These are phyloP conservation scores for Sphaerodactylus townsendi DNA, from an alignment of 2,113 vertebrate genomes.

Conservation along the genomic window DNA sequence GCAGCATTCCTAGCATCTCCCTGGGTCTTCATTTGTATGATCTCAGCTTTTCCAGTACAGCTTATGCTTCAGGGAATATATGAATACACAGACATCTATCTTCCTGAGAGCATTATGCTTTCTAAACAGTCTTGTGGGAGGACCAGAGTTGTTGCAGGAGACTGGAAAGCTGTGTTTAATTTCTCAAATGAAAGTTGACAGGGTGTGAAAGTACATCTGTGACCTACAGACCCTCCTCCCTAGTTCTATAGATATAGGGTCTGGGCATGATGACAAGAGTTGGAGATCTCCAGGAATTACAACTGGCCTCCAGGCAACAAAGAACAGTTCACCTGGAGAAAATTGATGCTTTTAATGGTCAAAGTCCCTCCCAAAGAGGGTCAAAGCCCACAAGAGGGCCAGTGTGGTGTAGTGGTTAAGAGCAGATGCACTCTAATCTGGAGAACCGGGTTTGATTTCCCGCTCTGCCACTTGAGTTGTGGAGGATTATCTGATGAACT, in stretches of 20 bases:
- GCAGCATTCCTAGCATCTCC: neutral
- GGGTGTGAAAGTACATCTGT: neutral
- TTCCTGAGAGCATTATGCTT: neutral
- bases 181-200: neutral
- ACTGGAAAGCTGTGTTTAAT: neutral
- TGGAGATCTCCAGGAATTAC: no score
- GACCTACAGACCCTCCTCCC: neutral
- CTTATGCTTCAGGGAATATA: neutral
- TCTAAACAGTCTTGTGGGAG: neutral
- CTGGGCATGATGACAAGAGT: no score
- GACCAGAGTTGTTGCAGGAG: neutral
- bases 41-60: neutral
- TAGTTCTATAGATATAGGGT: neutral
- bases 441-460: no score
- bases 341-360: no score
- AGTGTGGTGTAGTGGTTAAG: no score
- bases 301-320: no score
- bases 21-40: neutral
- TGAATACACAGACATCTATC: neutral
- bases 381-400: no score
- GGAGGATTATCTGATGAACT: no score
- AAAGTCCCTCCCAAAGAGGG: no score
- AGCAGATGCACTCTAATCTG: no score
- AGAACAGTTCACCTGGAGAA: no score
- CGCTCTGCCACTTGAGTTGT: no score